phyloP scores from a whole-genome alignment of 2,797 vertebrate species.

The Telmatherina bonti region DNA sequence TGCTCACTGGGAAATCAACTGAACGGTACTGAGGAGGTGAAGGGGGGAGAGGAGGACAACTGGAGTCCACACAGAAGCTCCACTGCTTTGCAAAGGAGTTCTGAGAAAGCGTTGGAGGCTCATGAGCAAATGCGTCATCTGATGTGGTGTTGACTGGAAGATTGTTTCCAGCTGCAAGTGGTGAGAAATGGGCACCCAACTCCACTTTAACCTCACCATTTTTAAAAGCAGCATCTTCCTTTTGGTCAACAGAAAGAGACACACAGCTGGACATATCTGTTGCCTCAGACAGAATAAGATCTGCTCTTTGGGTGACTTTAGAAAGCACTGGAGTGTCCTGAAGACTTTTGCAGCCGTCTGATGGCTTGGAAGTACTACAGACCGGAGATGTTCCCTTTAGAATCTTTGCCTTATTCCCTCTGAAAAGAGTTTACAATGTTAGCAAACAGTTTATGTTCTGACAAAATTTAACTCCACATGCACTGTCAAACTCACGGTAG shows the following conservation, averaged over 20 bases:
- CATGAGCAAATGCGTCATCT: constrained; percentile 83
- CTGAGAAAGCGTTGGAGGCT: constrained; percentile 57
- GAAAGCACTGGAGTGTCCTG: constrained; percentile 6
- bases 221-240: constrained; percentile 78
- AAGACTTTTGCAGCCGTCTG: not conserved
- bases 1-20: constrained; percentile 26
- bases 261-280: constrained; percentile 70
- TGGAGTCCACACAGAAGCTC: constrained; percentile 16
- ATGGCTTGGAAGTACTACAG: not conserved
- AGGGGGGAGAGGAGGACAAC: constrained; percentile 50
- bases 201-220: constrained; percentile 41
- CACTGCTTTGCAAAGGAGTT: constrained; percentile 48
- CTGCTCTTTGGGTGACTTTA: constrained; percentile 77
- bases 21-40: constrained; percentile 66
- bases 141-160: not conserved
- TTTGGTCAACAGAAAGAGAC: constrained; percentile 74
- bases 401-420: constrained; percentile 46
- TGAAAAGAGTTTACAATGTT: constrained; percentile 24
- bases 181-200: constrained; percentile 67
- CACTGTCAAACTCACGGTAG: constrained; percentile 85
- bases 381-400: constrained; percentile 41
- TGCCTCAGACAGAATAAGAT: constrained; percentile 41
- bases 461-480: not conserved
- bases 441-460: not conserved
- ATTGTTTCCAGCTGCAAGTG: constrained; percentile 15